Percentiles rank a stretch among this genome's conserved stretches.
Conservation (phyloP, 2,888 invertebrate genomes). For the Crossocerus cetratus region DNA sequence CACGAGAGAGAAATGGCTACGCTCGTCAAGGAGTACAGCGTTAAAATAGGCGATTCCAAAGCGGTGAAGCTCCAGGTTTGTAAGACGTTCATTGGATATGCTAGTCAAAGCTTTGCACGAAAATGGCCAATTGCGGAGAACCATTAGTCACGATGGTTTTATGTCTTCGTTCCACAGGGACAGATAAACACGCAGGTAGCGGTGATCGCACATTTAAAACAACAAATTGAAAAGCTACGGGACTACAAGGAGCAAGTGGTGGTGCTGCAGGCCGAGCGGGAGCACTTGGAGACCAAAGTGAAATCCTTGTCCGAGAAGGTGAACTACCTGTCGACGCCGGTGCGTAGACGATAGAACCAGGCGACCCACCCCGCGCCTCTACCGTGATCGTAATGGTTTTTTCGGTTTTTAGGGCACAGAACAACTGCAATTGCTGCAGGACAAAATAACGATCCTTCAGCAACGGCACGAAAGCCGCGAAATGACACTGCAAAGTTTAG, state of each 20-base stretch:
- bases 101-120: background rate
- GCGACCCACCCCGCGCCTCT: background rate
- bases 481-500: conserved; percentile 71
- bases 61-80: conserved; percentile 74
- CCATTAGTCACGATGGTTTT: background rate
- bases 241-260: conserved; percentile 81
- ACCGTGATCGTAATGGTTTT: background rate
- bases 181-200: conserved; percentile 83
- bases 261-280: conserved; percentile 79
- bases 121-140: background rate
- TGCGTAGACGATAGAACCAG: conserved; percentile 24
- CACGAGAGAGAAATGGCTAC: conserved; percentile 76
- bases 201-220: conserved; percentile 75
- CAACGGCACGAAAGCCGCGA: conserved; percentile 74
- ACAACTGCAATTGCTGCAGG: conserved; percentile 71
- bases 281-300: conserved; percentile 78
- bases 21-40: conserved; percentile 74
- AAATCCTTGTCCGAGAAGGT: conserved; percentile 73
- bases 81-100: conserved; percentile 7
- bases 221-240: conserved; percentile 80
- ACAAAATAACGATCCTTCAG: conserved; percentile 72
- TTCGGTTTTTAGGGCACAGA: conserved; percentile 67
- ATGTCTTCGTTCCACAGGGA: conserved; percentile 61
- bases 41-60: conserved; percentile 72
- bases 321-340: conserved; percentile 71